These are phyloP conservation scores for Isotomurus palustris DNA, from an alignment of 2,888 invertebrate species.

Conservation along the genomic window DNA sequence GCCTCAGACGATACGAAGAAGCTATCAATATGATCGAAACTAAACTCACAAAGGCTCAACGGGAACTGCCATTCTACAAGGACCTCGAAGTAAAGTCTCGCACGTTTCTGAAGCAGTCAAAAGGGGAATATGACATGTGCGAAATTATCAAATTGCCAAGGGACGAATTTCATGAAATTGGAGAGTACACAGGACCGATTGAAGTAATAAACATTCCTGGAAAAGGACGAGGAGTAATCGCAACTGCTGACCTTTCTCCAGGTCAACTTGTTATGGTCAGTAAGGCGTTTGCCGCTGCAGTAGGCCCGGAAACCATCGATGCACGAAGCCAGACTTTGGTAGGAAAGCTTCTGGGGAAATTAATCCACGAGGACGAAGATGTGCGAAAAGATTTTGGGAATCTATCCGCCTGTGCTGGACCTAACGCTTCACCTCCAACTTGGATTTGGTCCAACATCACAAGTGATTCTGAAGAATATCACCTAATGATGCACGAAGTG, in stretches of 20 bases:
- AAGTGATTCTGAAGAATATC: no score
- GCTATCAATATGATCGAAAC: neutral
- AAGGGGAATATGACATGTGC: neutral
- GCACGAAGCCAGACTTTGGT: no score
- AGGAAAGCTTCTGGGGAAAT: no score
- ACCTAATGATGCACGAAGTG: no score
- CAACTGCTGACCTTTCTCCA: neutral
- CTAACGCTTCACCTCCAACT: no score
- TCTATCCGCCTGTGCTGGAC: no score
- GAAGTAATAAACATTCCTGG: neutral
- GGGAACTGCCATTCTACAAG: neutral
- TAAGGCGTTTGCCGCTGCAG: slow-evolving; percentile 6
- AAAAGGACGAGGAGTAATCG: slow-evolving; percentile 3
- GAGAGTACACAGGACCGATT: slow-evolving; percentile 2
- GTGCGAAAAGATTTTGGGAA: no score
- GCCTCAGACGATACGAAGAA: neutral
- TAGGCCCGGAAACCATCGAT: no score
- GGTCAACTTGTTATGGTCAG: neutral
- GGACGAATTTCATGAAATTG: neutral
- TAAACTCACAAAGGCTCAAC: neutral
- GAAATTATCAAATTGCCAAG: neutral
- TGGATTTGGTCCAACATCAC: no score
- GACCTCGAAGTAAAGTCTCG: neutral
- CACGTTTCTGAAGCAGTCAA: neutral
- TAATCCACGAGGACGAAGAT: neutral